Conservation (phyloP, 2,888 invertebrate species). For the Drosophila demipolita region DNA sequence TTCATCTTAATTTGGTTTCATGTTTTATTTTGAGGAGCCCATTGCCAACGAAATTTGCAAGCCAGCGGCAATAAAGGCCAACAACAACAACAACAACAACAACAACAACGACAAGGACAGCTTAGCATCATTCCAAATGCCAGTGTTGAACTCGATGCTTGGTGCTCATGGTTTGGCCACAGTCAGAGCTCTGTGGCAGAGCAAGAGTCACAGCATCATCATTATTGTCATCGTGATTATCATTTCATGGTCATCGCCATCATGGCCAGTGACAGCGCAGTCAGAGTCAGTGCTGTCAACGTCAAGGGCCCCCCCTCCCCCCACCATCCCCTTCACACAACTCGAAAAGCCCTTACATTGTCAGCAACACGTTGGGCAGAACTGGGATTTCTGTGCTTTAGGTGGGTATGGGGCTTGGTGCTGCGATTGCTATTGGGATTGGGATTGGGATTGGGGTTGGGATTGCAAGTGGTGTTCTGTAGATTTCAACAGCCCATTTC, state of each 20-base stretch:
- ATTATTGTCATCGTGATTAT: conserved; percentile 32
- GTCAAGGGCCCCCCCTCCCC: conserved; percentile 3
- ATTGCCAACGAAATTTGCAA: conserved; percentile 52
- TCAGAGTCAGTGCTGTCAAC: conserved; percentile 42
- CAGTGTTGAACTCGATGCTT: conserved; percentile 12
- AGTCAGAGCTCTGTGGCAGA: conserved; percentile 14
- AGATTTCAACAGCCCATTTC: conserved; percentile 11
- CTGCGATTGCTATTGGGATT: not conserved
- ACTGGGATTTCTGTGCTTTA: conserved; percentile 10
- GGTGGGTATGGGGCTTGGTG: not conserved
- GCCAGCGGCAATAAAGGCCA: conserved; percentile 65
- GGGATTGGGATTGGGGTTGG: not conserved
- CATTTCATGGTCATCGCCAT: conserved; percentile 43
- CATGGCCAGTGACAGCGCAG: conserved; percentile 41
- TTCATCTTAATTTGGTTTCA: conserved; percentile 74
- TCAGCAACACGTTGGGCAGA: conserved; percentile 57
- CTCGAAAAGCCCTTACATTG: conserved; percentile 22
- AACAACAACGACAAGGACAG: conserved; percentile 27
- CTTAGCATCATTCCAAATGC: conserved; percentile 55
- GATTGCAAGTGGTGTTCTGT: conserved; percentile 2
- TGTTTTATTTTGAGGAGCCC: conserved; percentile 69
- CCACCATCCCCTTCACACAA: not conserved
- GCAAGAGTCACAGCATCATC: conserved; percentile 29
- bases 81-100: conserved; percentile 39
- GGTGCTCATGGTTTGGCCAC: conserved; percentile 11